Evolutionary conservation across 2,888 invertebrate genomes (phyloP).

Genomic region (Parapristionchus giblindavisi): DNA sequence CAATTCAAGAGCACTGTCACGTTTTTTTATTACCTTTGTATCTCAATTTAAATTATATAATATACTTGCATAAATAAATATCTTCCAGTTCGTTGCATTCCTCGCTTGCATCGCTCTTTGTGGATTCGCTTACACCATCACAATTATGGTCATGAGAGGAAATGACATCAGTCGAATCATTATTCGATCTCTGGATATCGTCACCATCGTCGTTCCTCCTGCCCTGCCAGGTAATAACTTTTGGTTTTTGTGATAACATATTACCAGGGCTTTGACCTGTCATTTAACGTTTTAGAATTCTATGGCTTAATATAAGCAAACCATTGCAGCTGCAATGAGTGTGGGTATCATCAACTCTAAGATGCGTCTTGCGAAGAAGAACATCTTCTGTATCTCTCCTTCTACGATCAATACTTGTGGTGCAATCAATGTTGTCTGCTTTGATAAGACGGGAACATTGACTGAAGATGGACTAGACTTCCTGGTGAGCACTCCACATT

Average conservation of each 20-base stretch:
- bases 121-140: slow-evolving; percentile 87
- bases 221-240: slow-evolving; percentile 78
- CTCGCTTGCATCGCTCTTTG: slow-evolving; percentile 78
- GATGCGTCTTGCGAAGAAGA: slow-evolving; percentile 70
- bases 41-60: too few relatives aligned
- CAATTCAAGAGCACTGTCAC: too few relatives aligned
- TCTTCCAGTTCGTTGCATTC: slow-evolving; percentile 77
- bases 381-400: slow-evolving; percentile 73
- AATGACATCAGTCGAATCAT: slow-evolving; percentile 73
- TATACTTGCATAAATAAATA: too few relatives aligned
- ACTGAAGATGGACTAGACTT: slow-evolving; percentile 67
- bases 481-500: slow-evolving; percentile 33
- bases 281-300: too few relatives aligned
- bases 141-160: slow-evolving; percentile 79
- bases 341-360: slow-evolving; percentile 73
- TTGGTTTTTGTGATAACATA: neutral
- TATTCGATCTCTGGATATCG: slow-evolving; percentile 84
- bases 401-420: slow-evolving; percentile 73
- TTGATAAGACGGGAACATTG: slow-evolving; percentile 72
- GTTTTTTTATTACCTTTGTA: too few relatives aligned
- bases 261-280: too few relatives aligned
- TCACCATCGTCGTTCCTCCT: slow-evolving; percentile 91
- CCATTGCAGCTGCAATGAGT: slow-evolving; percentile 73
- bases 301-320: too few relatives aligned
- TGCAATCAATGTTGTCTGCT: slow-evolving; percentile 71